Base-by-base conservation (phyloP, 2,113 vertebrate genomes). In the Lycaon pictus region DNA sequence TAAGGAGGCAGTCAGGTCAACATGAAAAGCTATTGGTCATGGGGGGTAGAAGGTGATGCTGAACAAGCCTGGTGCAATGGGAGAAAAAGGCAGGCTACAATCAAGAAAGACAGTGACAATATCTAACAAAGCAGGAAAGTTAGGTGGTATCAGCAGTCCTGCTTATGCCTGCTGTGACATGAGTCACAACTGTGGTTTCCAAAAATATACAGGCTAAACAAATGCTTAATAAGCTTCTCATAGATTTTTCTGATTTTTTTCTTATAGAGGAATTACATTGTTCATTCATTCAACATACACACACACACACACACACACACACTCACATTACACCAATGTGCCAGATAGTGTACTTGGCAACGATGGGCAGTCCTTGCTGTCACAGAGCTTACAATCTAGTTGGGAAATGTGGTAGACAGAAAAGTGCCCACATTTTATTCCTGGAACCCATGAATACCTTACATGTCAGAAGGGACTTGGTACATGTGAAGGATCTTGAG, bases 361-460 rank as follows among this genome's bases (percentile, higher is more conserved):
- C 80, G 35, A 27, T 51, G 27, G 29, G 9, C 8, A 32, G 9
- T 37, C 7, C 23, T 95, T 90, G 32, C 48, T 51, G 1, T 79
- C 27, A 51, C 1, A 5, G 13, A 85, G 17, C 29, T 72, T 53
- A 29, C 4, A 51, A 1, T 53, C 32, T 63, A 32, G 58, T 13
- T 82, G 56, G 20, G 29, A 37, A 95, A 32, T 58, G 3, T 11
- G 22, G 5, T 43, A 27, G 82, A 43, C 7, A 37, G 67, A 85
- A 37, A 11, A 67, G 32, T 12, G 4, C 17, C 43, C 29, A 20
- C 0, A 0, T 56, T 37, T 6, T 8, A 71, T 53, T 43, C 37
- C 12, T 32, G 15, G 37, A 86, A 32, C 8, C 11, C 7, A 5
- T 37, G 6, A 67, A 17, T 71, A 19, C 12, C 1, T 94, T 62